Conservation (phyloP, 2,888 invertebrate species). For the Syritta pipiens region DNA sequence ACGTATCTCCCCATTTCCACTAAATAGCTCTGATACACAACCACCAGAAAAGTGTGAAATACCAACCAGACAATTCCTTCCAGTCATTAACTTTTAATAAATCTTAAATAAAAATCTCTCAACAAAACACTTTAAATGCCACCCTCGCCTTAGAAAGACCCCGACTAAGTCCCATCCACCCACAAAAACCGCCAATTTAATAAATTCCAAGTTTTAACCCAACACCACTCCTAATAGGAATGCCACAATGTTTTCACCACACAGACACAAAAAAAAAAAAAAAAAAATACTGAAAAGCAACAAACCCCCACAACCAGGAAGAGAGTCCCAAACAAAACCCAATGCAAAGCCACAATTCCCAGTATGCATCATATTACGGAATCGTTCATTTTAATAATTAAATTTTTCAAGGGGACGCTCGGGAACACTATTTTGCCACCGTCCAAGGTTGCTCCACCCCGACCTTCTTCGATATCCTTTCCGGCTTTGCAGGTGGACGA, state of each 20-base stretch:
- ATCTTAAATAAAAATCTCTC: too few relatives aligned
- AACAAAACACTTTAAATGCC: too few relatives aligned
- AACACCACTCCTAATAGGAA: conserved; percentile 25
- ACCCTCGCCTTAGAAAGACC: too few relatives aligned
- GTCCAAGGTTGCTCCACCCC: neutral
- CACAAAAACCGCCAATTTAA: conserved; percentile 1
- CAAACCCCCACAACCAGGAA: conserved; percentile 25
- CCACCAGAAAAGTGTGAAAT: too few relatives aligned
- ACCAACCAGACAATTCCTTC: too few relatives aligned
- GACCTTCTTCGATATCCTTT: conserved; percentile 17
- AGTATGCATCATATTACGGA: conserved; percentile 68
- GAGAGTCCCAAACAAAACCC: conserved; percentile 46
- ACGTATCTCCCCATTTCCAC: too few relatives aligned
- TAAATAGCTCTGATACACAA: too few relatives aligned
- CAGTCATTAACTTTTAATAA: too few relatives aligned
- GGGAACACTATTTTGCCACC: conserved; percentile 32
- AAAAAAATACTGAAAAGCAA: conserved; percentile 1
- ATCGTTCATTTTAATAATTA: conserved; percentile 70
- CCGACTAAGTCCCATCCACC: neutral
- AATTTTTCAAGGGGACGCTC: conserved; percentile 63
- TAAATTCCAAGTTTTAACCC: conserved; percentile 25
- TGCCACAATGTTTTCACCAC: conserved; percentile 64
- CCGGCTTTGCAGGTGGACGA: conserved; percentile 10
- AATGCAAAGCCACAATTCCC: conserved; percentile 63
- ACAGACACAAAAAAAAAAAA: conserved; percentile 1